Evolutionary conservation across 2,113 vertebrate species (phyloP).

Genomic region (Picathartes gymnocephalus): DNA sequence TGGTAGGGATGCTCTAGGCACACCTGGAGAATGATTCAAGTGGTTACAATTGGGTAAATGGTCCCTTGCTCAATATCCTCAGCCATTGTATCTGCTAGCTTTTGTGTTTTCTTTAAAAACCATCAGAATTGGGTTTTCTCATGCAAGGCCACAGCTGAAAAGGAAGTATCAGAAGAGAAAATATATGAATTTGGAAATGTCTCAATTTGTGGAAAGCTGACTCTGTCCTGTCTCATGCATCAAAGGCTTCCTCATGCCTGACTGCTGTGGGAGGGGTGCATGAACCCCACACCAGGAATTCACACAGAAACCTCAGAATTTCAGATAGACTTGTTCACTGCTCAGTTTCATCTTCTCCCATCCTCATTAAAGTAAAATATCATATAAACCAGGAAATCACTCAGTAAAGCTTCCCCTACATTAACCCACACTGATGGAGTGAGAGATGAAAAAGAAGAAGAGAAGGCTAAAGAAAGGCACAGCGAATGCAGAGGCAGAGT

Average conservation of each 20-base stretch:
- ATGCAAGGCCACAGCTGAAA: constrained; percentile 7
- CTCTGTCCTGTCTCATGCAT: not conserved
- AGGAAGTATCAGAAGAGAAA: not conserved
- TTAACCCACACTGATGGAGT: not conserved
- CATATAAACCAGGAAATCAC: not conserved
- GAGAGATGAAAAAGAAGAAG: not conserved
- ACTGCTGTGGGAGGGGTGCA: not conserved
- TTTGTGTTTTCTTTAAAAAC: not conserved
- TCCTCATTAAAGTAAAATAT: not conserved
- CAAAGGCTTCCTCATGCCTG: not conserved
- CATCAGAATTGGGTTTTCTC: not conserved
- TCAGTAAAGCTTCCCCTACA: not conserved
- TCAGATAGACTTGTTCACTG: not conserved
- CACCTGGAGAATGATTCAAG: not conserved
- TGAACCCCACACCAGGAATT: not conserved
- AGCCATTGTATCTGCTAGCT: not conserved
- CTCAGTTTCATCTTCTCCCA: not conserved
- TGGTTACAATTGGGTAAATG: not conserved
- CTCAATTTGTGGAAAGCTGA: not conserved
- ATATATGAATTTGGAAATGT: not conserved
- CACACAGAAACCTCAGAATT: not conserved
- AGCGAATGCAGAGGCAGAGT: not conserved
- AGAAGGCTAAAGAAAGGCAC: not conserved
- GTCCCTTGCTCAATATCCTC: not conserved
- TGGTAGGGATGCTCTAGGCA: not conserved